These are phyloP conservation scores for Ceyx cyanopectus DNA, from an alignment of 2,113 vertebrate genomes.

Conservation along the genomic window DNA sequence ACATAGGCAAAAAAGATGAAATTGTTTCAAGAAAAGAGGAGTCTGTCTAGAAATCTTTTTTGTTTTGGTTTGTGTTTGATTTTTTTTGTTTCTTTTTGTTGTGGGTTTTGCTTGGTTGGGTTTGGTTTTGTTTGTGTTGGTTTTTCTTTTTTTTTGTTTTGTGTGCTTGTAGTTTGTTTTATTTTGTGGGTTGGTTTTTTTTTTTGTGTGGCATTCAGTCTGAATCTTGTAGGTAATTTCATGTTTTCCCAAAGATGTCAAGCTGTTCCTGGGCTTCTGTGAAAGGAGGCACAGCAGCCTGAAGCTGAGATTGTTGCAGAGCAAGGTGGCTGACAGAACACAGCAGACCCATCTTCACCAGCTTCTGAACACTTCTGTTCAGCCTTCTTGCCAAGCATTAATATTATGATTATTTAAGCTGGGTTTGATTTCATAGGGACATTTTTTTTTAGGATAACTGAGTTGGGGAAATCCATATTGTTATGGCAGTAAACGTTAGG, in stretches of 20 bases:
- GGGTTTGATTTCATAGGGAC: neutral
- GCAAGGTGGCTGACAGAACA: neutral
- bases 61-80: too few relatives aligned
- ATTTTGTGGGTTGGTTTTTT: too few relatives aligned
- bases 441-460: neutral
- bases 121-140: neutral
- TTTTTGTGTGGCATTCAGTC: neutral
- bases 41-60: neutral
- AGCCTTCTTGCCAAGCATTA: neutral
- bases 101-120: too few relatives aligned
- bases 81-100: too few relatives aligned
- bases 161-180: too few relatives aligned
- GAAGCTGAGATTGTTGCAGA: neutral
- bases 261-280: neutral
- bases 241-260: neutral
- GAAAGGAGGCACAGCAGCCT: neutral
- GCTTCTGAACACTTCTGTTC: neutral
- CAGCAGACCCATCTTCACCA: neutral
- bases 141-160: too few relatives aligned
- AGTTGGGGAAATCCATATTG: neutral
- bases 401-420: accelerated
- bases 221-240: neutral
- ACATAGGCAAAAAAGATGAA: neutral
- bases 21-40: neutral
- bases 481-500: neutral